Percentiles rank a stretch among this genome's conserved stretches.
Evolutionary conservation across 2,113 vertebrate species (phyloP).

Genomic region (Ammodytes dubius): DNA sequence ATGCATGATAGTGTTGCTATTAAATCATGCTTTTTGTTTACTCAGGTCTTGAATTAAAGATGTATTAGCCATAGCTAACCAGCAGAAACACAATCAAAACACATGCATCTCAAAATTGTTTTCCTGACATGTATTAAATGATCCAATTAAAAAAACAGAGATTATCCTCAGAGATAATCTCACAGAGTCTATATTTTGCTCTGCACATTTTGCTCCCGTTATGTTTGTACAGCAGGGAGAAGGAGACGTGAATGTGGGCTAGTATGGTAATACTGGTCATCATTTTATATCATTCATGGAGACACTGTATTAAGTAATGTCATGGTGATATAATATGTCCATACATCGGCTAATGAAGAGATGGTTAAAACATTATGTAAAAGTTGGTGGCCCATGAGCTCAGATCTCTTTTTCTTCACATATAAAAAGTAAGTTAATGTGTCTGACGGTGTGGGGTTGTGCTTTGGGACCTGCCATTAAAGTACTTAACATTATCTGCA

Average conservation of each 20-base stretch:
- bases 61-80: conserved; percentile 23
- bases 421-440: no score
- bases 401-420: neutral
- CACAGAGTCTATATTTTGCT: conserved; percentile 9
- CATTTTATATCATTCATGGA: neutral
- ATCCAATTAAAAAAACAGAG: conserved; percentile 57
- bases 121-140: conserved; percentile 46
- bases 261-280: neutral
- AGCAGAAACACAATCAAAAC: conserved; percentile 40
- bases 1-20: neutral
- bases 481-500: no score
- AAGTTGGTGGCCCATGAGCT: neutral
- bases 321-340: neutral
- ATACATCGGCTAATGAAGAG: neutral
- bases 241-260: conserved; percentile 34
- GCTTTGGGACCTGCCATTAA: no score
- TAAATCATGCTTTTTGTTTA: neutral
- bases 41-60: conserved; percentile 13
- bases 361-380: neutral
- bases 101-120: conserved; percentile 35
- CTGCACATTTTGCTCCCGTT: neutral
- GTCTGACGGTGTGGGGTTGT: no score
- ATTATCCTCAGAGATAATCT: conserved; percentile 57
- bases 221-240: conserved; percentile 25
- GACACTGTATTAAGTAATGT: neutral